Conservation (phyloP, 2,797 vertebrate species). For the Bovichtus variegatus region DNA sequence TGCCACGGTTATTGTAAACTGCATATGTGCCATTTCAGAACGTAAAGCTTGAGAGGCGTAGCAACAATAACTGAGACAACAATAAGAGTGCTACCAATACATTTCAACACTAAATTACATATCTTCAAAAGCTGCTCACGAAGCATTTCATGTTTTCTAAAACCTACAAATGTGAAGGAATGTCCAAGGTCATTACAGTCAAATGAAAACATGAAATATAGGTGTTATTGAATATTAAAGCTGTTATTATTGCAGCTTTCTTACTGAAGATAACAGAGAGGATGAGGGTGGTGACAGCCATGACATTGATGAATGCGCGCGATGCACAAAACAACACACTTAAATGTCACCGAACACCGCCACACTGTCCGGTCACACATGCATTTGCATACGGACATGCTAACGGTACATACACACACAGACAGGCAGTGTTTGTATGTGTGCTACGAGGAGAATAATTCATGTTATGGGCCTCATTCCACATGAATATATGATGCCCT, state of each 20-base stretch:
- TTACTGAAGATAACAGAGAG: not conserved
- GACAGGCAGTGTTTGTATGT: constrained; percentile 34
- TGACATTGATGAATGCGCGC: not conserved
- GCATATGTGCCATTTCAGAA: not conserved
- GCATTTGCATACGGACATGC: constrained; percentile 14
- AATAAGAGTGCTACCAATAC: not conserved
- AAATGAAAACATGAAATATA: constrained; percentile 37
- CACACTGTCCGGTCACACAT: constrained; percentile 5
- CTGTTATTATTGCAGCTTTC: not conserved
- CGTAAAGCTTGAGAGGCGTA: not conserved
- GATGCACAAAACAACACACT: constrained; percentile 1
- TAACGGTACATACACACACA: constrained; percentile 15
- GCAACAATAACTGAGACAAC: not conserved
- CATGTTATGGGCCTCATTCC: constrained; percentile 56
- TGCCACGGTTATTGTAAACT: not conserved
- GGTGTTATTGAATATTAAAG: constrained; percentile 35
- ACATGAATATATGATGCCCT: constrained; percentile 69
- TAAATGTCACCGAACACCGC: constrained; percentile 19
- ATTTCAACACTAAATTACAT: not conserved
- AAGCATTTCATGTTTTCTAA: constrained; percentile 31
- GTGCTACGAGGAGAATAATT: constrained; percentile 69
- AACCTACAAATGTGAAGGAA: constrained; percentile 27
- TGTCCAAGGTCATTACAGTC: not conserved
- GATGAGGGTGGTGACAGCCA: not conserved
- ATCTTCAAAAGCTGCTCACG: constrained; percentile 11